Base-by-base conservation (phyloP, 2,797 vertebrate species). In the Caiman crocodilus region DNA sequence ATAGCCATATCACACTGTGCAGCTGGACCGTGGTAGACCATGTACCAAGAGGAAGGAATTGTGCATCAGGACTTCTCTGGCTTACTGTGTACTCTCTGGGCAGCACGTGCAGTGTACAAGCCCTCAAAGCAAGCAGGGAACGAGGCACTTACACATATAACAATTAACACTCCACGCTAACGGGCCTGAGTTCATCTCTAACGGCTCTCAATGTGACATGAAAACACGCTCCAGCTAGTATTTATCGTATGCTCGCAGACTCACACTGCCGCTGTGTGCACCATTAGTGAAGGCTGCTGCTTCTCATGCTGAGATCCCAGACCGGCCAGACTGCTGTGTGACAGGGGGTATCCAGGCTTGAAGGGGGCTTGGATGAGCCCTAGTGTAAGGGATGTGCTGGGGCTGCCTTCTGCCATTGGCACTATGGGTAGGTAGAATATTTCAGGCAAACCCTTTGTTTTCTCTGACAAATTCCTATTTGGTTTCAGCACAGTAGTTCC, bases 211-310 rank as follows among this genome's bases (percentile, higher is more conserved):
- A n/a, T 1, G 63, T 55, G 61, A 65, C 26, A 55, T 0, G 2
- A 30, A 28, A 71, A n/a, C 81, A 58, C 17, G 4, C 1, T 8
- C n/a, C 18, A 0, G 10, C 21, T 59, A 61, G 79, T 76, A 55
- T 75, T 82, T 50, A 32, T 76, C n/a, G 11, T 28, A 58, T 17
- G 21, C 28, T 32, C 80, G 50, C 4, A 2, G 71, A 67, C 28
- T 5, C 30, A 59, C 13, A 13, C 1, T 5, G 25, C n/a, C 7
- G 2, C 60, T 6, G 17, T 17, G 32, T 6, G 8, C 26, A 2
- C 15, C 69, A 26, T 63, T 25, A 63, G 16, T 57, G 26, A 16
- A 64, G 65, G 5, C 7, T 28, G 32, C 28, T 55, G 35, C 50
- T 23, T 28, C 71, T 14, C 16, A 7, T 23, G 14, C 35, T 42